phyloP scores from a whole-genome alignment of 2,797 vertebrate genomes.

The Cossypha heuglini region DNA sequence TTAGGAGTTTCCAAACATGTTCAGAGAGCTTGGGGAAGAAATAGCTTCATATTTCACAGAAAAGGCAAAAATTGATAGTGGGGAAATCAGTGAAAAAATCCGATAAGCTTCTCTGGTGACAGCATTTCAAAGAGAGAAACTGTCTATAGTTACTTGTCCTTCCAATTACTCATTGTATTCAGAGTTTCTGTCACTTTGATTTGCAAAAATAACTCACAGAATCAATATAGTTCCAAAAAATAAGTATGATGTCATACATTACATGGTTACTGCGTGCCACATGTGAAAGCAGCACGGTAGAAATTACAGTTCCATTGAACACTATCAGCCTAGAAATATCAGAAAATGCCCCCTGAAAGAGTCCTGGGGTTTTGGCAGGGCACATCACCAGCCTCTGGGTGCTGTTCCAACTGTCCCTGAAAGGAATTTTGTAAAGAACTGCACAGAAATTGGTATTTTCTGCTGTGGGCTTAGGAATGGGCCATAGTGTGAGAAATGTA shows the following conservation, averaged over 20 bases:
- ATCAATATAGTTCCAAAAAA: not conserved
- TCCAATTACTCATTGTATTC: not conserved
- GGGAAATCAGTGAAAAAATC: not conserved
- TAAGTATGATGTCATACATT: rapidly evolving
- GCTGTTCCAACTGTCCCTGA: not conserved
- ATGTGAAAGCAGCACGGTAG: not conserved
- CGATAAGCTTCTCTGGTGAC: not conserved
- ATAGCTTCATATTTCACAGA: not conserved
- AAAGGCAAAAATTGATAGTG: not conserved
- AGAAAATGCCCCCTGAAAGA: not conserved
- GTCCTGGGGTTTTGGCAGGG: not conserved
- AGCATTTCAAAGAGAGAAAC: not conserved
- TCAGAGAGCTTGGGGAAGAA: not conserved
- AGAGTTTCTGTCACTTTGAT: not conserved
- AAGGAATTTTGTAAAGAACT: not conserved
- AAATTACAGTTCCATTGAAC: not conserved
- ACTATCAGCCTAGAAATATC: not conserved
- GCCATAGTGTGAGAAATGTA: not conserved
- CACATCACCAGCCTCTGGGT: not conserved
- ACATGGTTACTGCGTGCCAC: not conserved
- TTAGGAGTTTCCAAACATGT: not conserved
- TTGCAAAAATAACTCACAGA: not conserved
- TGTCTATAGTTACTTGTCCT: not conserved
- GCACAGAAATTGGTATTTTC: not conserved
- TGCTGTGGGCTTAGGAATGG: not conserved